Conservation (phyloP, 2,113 vertebrate genomes). For the Semnopithecus entellus region DNA sequence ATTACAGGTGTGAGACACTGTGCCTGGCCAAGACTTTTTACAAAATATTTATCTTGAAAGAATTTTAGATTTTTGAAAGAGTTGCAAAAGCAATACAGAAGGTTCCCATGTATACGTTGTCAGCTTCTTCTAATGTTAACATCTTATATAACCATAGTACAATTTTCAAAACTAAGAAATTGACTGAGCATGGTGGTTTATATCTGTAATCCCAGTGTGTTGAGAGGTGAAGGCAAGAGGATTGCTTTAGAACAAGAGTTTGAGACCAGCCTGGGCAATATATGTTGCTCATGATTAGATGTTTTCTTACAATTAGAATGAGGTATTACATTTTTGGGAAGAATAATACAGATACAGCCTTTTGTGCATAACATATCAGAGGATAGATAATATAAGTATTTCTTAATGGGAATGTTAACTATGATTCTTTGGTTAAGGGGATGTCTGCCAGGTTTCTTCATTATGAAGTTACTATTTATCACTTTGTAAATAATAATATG, state of each 20-base stretch:
- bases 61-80: slow-evolving; percentile 38
- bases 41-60: not conserved
- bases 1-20: too few species aligned
- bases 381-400: not conserved
- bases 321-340: not conserved
- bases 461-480: not conserved
- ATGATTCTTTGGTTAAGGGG: slow-evolving; percentile 19
- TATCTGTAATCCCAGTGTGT: too few species aligned
- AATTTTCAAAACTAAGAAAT: slow-evolving; percentile 21
- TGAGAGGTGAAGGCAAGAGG: too few species aligned
- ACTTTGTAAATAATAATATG: slow-evolving; percentile 34
- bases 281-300: not conserved
- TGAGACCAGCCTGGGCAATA: too few species aligned
- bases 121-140: not conserved
- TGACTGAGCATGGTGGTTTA: not conserved
- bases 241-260: too few species aligned
- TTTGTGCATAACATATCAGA: not conserved
- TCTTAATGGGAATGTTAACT: not conserved
- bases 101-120: not conserved
- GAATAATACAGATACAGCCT: not conserved
- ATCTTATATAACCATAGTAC: not conserved
- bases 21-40: not conserved
- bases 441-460: not conserved
- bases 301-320: slow-evolving; percentile 14
- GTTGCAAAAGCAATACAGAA: not conserved